These are phyloP conservation scores for Adoxophyes honmai DNA, from an alignment of 1,140 invertebrate genomes.

Conservation along the genomic window DNA sequence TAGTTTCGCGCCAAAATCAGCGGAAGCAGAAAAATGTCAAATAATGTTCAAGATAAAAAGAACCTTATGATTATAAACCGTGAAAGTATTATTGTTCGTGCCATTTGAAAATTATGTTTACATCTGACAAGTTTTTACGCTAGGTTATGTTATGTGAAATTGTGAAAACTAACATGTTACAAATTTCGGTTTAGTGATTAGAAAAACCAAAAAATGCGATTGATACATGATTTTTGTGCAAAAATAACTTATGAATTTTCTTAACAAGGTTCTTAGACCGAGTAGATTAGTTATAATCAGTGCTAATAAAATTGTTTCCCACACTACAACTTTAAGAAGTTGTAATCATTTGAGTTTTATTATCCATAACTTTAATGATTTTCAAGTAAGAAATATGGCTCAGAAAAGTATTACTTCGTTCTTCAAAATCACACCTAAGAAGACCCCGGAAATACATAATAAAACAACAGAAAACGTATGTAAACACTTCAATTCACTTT, in stretches of 20 bases:
- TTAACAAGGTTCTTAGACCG: slow-evolving; percentile 20
- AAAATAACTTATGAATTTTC: slow-evolving; percentile 20
- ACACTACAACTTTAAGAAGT: not conserved
- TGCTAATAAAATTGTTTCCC: slow-evolving; percentile 1
- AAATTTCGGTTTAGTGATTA: too few species aligned
- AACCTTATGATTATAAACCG: too few species aligned
- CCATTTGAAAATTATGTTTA: too few species aligned
- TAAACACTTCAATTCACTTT: not conserved
- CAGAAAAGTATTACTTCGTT: slow-evolving; percentile 66
- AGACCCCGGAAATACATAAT: slow-evolving; percentile 25
- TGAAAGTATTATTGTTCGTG: too few species aligned
- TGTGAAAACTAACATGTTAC: too few species aligned
- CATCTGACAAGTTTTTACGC: too few species aligned
- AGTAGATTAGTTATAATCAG: slow-evolving; percentile 16
- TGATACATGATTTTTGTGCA: slow-evolving; percentile 17
- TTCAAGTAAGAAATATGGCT: slow-evolving; percentile 41
- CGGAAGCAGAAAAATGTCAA: too few species aligned
- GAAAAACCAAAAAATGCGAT: slow-evolving; percentile 16
- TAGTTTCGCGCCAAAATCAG: too few species aligned
- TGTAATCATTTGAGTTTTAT: not conserved
- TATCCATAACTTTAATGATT: not conserved
- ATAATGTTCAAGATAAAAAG: too few species aligned
- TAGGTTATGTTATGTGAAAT: too few species aligned
- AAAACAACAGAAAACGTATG: slow-evolving; percentile 18
- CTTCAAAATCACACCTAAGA: slow-evolving; percentile 56